Percentiles rank a stretch among this genome's conserved stretches.
phyloP scores from a whole-genome alignment of 1,140 invertebrate species.

The Nebria ingens region DNA sequence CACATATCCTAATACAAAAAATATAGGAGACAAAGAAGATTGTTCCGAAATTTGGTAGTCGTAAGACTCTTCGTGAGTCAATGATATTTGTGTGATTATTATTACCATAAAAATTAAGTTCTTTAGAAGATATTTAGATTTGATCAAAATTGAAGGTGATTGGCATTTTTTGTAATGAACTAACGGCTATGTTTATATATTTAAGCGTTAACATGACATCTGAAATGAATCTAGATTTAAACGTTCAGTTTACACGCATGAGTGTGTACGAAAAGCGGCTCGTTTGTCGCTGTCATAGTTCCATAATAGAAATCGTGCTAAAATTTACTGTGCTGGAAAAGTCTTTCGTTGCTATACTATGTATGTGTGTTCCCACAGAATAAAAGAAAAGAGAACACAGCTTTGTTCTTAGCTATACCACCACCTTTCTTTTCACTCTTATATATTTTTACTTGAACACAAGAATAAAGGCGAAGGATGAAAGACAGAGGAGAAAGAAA shows the following conservation, averaged over 20 bases:
- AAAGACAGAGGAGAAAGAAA: too few relatives aligned
- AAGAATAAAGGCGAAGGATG: too few relatives aligned
- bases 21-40: too few relatives aligned
- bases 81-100: too few relatives aligned
- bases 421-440: conserved; percentile 2
- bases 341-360: neutral
- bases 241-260: conserved; percentile 11
- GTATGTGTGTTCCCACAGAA: neutral
- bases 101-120: too few relatives aligned
- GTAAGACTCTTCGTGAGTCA: too few relatives aligned
- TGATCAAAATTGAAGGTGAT: too few relatives aligned
- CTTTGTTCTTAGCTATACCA: conserved; percentile 13
- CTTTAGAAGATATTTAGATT: too few relatives aligned
- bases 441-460: conserved; percentile 12
- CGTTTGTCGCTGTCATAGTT: conserved; percentile 10
- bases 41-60: too few relatives aligned
- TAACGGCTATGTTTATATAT: too few relatives aligned
- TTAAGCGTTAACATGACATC: neutral
- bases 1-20: too few relatives aligned
- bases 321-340: conserved; percentile 14
- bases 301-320: conserved; percentile 15
- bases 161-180: too few relatives aligned
- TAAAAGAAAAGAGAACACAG: neutral
- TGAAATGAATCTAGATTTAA: conserved; percentile 9
- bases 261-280: conserved; percentile 7